These are phyloP conservation scores for Neomorphus geoffroyi DNA, from an alignment of 2,797 vertebrate species.

Conservation along the genomic window DNA sequence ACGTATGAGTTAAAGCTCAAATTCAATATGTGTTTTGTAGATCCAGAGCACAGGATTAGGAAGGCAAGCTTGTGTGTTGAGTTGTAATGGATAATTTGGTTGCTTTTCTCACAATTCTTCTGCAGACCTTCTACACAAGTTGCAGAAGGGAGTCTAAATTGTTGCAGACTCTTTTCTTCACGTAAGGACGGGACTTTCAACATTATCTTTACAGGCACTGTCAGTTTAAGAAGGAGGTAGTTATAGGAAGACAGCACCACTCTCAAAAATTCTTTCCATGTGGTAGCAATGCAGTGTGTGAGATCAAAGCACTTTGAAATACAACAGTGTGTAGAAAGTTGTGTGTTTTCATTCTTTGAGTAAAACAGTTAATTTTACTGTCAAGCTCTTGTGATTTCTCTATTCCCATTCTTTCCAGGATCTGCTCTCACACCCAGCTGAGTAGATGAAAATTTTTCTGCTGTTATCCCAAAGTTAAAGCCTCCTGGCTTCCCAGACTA, in stretches of 20 bases:
- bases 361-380: not conserved
- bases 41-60: not conserved
- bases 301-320: not conserved
- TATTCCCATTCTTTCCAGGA: not conserved
- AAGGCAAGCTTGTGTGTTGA: not conserved
- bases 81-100: fast-evolving
- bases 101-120: not conserved
- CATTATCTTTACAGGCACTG: not conserved
- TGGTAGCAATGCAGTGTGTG: not conserved
- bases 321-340: not conserved
- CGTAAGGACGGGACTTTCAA: not conserved
- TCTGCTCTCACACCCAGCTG: not conserved
- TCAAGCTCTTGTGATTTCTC: not conserved
- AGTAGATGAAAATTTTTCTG: not conserved
- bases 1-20: not conserved
- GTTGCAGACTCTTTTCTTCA: not conserved
- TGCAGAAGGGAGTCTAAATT: not conserved
- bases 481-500: not conserved
- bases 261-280: not conserved
- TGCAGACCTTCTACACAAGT: not conserved
- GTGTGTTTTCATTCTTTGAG: not conserved
- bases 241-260: not conserved
- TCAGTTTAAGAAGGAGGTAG: not conserved
- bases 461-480: not conserved
- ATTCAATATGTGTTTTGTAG: fast-evolving